A percentile compares a stretch with the other conserved stretches of the same genome.
phyloP scores from a whole-genome alignment of 2,888 invertebrate species.

The Tridacna crocea region DNA sequence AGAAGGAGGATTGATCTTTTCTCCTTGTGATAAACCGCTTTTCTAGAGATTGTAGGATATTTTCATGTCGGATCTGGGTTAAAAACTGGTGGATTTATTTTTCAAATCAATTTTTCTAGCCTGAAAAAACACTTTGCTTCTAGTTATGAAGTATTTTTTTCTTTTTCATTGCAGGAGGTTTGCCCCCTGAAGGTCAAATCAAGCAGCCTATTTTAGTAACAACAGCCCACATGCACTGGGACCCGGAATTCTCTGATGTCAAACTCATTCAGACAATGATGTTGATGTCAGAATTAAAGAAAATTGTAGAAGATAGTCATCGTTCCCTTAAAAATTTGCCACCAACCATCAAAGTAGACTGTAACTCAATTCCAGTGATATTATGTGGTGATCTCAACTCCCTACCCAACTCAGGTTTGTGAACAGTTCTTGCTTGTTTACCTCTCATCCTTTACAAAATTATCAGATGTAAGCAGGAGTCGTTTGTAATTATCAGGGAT shows the following conservation, averaged over 20 bases:
- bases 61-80: not conserved
- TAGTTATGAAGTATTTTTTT: not conserved
- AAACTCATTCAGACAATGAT: constrained; percentile 99
- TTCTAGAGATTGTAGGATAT: not conserved
- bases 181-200: constrained; percentile 87
- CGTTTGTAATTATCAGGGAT: no score
- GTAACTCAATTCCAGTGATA: constrained; percentile 92
- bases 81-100: not conserved
- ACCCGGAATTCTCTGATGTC: constrained; percentile 99
- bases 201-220: constrained; percentile 91
- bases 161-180: constrained; percentile 83
- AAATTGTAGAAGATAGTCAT: constrained; percentile 85
- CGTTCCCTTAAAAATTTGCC: constrained; percentile 50
- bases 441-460: no score
- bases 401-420: constrained; percentile 94
- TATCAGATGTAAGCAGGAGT: no score
- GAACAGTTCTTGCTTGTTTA: not conserved
- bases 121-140: not conserved
- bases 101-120: not conserved
- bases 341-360: constrained; percentile 58
- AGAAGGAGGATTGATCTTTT: no score
- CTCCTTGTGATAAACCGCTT: no score
- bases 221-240: constrained; percentile 99
- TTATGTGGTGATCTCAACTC: constrained; percentile 99
- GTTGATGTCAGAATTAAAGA: constrained; percentile 96